phyloP scores from a whole-genome alignment of 2,797 vertebrate species.

The Peromyscus eremicus region DNA sequence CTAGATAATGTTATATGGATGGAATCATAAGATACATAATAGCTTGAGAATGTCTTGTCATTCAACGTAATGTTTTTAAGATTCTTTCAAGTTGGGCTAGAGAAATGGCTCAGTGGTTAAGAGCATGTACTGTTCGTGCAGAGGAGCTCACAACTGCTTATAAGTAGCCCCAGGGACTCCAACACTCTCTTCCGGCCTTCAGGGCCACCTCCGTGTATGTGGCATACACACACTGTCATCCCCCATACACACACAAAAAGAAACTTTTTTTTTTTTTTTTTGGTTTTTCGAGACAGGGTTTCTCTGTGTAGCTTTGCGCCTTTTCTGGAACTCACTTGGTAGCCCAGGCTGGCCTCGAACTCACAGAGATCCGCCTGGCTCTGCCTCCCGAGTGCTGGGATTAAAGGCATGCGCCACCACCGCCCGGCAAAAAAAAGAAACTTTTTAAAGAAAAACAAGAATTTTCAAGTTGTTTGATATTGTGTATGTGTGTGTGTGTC shows the following conservation, averaged over 20 bases:
- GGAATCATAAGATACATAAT: background rate
- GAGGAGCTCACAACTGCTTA: background rate
- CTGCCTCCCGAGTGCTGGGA: too few species aligned
- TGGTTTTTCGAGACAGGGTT: too few species aligned
- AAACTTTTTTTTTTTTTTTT: too few species aligned
- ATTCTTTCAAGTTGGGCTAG: constrained; percentile 20
- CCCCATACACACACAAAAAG: background rate
- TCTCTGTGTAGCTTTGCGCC: too few species aligned
- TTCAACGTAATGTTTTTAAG: constrained; percentile 43
- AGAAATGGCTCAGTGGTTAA: background rate
- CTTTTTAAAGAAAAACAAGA: background rate
- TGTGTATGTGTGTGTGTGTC: background rate
- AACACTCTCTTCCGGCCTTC: background rate
- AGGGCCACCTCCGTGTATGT: background rate
- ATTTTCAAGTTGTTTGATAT: constrained; percentile 5
- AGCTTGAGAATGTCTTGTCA: constrained; percentile 51
- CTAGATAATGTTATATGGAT: constrained; percentile 13
- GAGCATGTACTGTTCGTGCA: background rate
- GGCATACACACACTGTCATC: background rate
- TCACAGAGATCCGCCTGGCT: too few species aligned
- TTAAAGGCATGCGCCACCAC: too few species aligned
- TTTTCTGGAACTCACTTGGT: too few species aligned
- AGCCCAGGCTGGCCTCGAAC: too few species aligned
- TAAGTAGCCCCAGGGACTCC: background rate
- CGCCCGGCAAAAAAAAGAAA: too few species aligned